Evolutionary conservation across 1,140 invertebrate species (phyloP), one percentile per base, ranked within the genome.

Genomic region (Aphelinus certus): DNA sequence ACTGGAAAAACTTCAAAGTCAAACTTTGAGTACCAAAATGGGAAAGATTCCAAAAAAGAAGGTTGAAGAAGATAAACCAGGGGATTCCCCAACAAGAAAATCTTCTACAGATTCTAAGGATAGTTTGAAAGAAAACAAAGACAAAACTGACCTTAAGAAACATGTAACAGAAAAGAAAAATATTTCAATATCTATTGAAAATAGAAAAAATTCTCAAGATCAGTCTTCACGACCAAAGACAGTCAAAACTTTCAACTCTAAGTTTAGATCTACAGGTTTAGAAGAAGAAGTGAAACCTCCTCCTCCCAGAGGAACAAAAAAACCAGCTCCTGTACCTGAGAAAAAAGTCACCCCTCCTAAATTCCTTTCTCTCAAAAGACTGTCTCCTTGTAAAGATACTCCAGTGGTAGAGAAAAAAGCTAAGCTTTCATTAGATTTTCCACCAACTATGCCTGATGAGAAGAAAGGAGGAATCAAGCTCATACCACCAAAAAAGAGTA

Each of bases 401-500:
- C 84, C 89, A 10, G 89, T 92, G 6, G 88, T 91, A 60, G 95
- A 95, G 79, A 96, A 96, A 87, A 95, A 94, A 83, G 82, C 91
- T 9, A 94, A 93, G 85, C 88, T 92, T 76, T 81, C 83, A 6
- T 83, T 88, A 62, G 88, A 89, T 26, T 78, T 78, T 3, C 83
- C 88, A 55, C 72, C 80, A 3, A 77, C 79, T 1, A 71, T 87
- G 78, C 75, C 80, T 46, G 88, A 91, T 57, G 94, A 95, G 80
- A 92, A 94, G 83, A 92, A 92, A 60, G 94, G 93, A 75, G 89
- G 92, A 71, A 95, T 95, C 76, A 96, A 96, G 89, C 86, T 96
- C 60, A 95, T 96, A 81, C 92, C 95, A 77, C 90, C 94, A 75
- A 96, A 95, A 90, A 96, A 95, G 91, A 93, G 95, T 96, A 93